A percentile compares a stretch with the other conserved stretches of the same genome.
phyloP scores from a whole-genome alignment of 2,797 vertebrate genomes.

The Malurus leucopterus region DNA sequence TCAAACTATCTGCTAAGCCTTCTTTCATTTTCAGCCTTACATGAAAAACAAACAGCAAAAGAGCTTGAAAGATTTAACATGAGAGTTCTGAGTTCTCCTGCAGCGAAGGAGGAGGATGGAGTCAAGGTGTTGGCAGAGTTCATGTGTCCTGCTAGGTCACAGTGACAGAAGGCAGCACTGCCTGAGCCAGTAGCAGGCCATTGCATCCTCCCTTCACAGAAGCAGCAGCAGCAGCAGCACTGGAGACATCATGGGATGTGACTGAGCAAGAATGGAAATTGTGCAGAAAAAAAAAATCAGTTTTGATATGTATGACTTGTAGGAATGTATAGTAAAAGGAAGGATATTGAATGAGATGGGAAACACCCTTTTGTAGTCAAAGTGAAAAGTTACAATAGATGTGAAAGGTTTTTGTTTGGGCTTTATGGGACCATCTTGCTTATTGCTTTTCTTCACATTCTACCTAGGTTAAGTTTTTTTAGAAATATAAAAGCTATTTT shows the following conservation, averaged over 20 bases:
- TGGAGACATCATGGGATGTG: neutral
- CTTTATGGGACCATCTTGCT: neutral
- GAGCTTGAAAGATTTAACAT: neutral
- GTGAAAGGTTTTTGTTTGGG: neutral
- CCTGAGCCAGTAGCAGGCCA: neutral
- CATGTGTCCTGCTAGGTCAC: neutral
- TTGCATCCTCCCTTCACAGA: neutral
- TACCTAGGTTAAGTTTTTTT: neutral
- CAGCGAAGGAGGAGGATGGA: neutral
- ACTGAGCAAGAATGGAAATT: neutral
- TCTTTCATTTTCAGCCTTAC: neutral
- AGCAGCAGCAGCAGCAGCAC: neutral
- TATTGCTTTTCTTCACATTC: neutral
- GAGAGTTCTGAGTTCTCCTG: neutral
- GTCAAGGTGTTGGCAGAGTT: neutral
- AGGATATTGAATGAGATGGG: neutral
- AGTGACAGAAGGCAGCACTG: neutral
- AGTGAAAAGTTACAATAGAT: neutral
- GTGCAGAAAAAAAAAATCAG: neutral
- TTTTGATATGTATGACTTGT: neutral
- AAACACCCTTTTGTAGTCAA: neutral
- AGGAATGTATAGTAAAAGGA: neutral
- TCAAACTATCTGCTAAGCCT: neutral
- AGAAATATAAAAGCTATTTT: neutral
- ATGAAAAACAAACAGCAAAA: neutral